phyloP scores from a whole-genome alignment of 2,797 vertebrate genomes.

The Phrynocephalus guinanensis region DNA sequence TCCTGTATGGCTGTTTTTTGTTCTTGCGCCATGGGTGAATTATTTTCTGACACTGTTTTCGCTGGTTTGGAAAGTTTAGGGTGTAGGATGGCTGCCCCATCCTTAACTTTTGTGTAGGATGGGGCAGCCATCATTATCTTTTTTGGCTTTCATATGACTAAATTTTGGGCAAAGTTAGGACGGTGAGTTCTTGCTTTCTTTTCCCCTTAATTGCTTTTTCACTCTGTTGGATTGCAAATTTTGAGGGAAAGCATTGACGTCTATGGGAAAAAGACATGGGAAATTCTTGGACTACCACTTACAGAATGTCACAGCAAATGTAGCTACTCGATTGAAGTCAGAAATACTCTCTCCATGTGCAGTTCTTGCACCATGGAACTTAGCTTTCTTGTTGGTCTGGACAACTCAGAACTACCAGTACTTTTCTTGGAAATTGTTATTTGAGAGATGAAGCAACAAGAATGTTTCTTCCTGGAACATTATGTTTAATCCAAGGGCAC shows the following conservation, averaged over 20 bases:
- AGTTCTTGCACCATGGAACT: too few species aligned
- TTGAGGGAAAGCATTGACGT: not conserved
- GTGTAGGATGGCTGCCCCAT: too few species aligned
- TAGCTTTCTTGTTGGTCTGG: not conserved
- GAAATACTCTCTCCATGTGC: too few species aligned
- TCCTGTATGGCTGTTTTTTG: not conserved
- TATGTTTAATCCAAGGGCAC: not conserved
- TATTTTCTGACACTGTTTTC: not conserved
- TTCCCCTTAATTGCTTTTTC: not conserved
- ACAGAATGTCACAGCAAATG: too few species aligned
- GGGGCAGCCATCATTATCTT: not conserved
- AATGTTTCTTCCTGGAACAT: not conserved
- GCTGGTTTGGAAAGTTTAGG: not conserved
- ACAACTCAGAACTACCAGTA: not conserved
- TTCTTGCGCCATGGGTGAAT: not conserved
- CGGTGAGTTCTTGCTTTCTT: not conserved
- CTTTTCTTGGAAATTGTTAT: slow-evolving; percentile 1
- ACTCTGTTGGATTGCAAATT: not conserved
- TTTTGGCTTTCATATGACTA: not conserved
- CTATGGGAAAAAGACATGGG: too few species aligned
- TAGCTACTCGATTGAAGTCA: too few species aligned
- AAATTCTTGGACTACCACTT: too few species aligned
- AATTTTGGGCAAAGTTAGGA: not conserved
- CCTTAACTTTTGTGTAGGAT: not conserved
- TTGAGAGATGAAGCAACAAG: not conserved